A percentile compares a stretch with the other conserved stretches of the same genome.
These are phyloP conservation scores for Gasterosteus aculeatus DNA, from an alignment of 2,113 vertebrate genomes.

Conservation along the genomic window DNA sequence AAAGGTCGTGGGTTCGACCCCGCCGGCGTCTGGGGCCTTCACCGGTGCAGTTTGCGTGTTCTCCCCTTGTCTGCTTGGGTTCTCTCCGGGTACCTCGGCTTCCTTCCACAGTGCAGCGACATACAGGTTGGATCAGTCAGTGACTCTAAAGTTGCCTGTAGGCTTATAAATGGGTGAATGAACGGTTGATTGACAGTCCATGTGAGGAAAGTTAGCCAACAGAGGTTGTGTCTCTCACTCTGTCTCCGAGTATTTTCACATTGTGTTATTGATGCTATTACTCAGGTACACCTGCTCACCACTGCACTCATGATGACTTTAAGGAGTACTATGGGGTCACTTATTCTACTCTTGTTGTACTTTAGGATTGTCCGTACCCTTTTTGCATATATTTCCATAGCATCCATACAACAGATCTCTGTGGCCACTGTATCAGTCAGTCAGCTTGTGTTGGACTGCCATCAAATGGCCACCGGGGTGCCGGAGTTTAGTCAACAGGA, in stretches of 20 bases:
- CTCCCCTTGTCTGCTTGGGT: no score
- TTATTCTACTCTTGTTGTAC: neutral
- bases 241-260: neutral
- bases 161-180: no score
- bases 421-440: neutral
- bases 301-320: neutral
- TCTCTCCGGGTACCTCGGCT: no score
- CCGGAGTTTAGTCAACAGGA: constrained; percentile 60
- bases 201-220: no score
- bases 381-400: neutral
- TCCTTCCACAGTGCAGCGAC: no score
- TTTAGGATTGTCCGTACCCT: neutral
- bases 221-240: no score
- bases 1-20: no score
- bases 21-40: no score
- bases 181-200: no score
- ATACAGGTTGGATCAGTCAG: no score
- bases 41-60: no score
- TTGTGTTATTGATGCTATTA: neutral
- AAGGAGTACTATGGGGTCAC: neutral
- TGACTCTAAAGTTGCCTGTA: no score
- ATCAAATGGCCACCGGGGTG: constrained; percentile 42
- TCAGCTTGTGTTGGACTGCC: constrained; percentile 5
- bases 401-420: neutral
- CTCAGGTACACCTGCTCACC: neutral